Percentiles rank a stretch among this genome's conserved stretches.
These are phyloP conservation scores for Sitodiplosis mosellana DNA, from an alignment of 1,140 invertebrate genomes.

Conservation along the genomic window DNA sequence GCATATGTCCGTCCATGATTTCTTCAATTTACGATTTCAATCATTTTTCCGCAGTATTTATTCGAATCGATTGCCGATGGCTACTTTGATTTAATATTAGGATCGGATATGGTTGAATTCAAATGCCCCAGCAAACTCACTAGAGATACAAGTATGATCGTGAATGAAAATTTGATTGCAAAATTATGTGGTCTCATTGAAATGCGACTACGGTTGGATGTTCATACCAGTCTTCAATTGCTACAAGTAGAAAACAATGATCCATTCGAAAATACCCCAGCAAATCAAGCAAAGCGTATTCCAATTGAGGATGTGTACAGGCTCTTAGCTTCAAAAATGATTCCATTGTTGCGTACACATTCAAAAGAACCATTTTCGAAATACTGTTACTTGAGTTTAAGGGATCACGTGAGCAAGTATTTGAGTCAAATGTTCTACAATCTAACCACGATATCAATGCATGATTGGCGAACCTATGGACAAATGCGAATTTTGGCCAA, in stretches of 20 bases:
- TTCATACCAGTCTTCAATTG: conserved; percentile 75
- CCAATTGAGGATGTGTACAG: neutral
- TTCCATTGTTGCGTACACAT: neutral
- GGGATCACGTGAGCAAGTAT: conserved; percentile 69
- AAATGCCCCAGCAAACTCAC: conserved; percentile 13
- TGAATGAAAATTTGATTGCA: conserved; percentile 37
- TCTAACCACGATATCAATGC: conserved; percentile 87
- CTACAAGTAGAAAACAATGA: conserved; percentile 25
- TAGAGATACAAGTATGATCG: conserved; percentile 16
- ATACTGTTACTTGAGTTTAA: conserved; percentile 5
- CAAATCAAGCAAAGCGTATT: neutral
- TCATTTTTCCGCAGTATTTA: neutral
- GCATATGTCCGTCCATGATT: too few species aligned
- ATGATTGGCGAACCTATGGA: conserved; percentile 94
- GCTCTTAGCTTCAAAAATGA: too few species aligned
- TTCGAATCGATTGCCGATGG: neutral
- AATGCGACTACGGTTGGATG: conserved; percentile 73
- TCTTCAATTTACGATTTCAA: neutral
- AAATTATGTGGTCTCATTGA: conserved; percentile 74
- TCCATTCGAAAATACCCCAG: neutral
- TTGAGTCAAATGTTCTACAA: conserved; percentile 94
- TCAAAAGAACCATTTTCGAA: neutral
- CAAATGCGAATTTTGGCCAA: conserved; percentile 88
- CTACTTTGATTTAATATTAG: neutral
- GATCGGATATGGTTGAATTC: conserved; percentile 9